Evolutionary conservation across 1,140 invertebrate genomes (phyloP).

Genomic region (Euura lappo): DNA sequence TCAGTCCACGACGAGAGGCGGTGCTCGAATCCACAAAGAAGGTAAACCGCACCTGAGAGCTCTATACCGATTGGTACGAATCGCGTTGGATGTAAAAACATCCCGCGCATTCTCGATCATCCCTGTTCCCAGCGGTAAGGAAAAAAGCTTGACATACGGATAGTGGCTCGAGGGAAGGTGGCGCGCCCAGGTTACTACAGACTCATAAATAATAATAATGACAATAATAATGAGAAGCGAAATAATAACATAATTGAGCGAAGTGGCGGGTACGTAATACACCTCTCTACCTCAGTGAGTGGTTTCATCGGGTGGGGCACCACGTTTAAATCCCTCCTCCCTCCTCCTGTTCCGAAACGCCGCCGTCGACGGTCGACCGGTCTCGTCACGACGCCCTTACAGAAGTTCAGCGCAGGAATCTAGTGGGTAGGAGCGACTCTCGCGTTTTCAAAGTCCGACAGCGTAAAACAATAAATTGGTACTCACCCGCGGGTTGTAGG

Average conservation of each 20-base stretch:
- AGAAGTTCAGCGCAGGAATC: too few relatives aligned
- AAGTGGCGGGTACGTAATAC: background rate
- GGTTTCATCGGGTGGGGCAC: background rate
- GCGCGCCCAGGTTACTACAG: background rate
- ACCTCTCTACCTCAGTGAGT: background rate
- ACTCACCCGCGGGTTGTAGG: constrained; percentile 24
- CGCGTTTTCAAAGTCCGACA: constrained; percentile 21
- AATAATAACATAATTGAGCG: background rate
- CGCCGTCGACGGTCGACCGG: too few relatives aligned
- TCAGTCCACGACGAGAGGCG: too few relatives aligned
- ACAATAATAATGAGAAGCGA: background rate
- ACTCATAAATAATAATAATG: background rate
- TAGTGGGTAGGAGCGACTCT: background rate
- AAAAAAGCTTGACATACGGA: background rate
- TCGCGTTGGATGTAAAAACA: too few relatives aligned
- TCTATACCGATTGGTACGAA: too few relatives aligned
- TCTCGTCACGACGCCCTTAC: too few relatives aligned
- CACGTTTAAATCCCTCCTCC: background rate
- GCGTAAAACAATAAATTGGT: constrained; percentile 57
- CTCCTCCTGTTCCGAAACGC: too few relatives aligned
- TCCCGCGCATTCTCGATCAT: too few relatives aligned
- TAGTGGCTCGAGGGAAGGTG: background rate
- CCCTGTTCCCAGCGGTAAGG: background rate
- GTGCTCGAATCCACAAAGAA: too few relatives aligned
- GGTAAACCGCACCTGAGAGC: too few relatives aligned